Evolutionary conservation across 23 tunicate species (phyloP), one percentile per base, ranked within the genome.

Genomic region (Styela clava): DNA sequence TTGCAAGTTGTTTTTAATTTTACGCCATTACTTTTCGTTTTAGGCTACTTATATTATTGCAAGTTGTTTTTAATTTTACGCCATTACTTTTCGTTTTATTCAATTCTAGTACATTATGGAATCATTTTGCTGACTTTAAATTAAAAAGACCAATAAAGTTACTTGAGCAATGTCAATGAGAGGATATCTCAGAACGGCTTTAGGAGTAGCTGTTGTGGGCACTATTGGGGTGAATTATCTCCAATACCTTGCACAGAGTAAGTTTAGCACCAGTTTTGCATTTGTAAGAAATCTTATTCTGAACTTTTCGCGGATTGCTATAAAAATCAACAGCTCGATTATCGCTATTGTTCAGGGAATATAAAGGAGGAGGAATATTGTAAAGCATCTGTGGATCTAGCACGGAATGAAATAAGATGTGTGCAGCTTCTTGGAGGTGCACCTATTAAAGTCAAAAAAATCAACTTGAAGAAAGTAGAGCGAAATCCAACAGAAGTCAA

Each of bases 381-480:
- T 71, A 79, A 82, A 70, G 30, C 78, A 27, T 89, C 98, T 28
- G 31, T 87, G 2, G 62, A 87, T 37, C 69, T 69, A 0, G 74
- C 84, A 3, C 52, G 67, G 32, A 69, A 84, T 34, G 81, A 88
- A 63, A 25, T 52, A 24, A 62, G 79, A 74, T 91, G 88, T n/a
- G 67, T 74, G 29, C 77, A 85, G 52, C 74, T 93, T 63, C 81
- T 93, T 19, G 98, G 98, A 26, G 98, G 98, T 18, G 71, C 63
- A 29, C 92, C 91, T 2, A 35, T 93, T 3, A 84, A 70, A 51
- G 34, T 88, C 1, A 80, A 84, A 27, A 74, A 69, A 7, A 33
- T 93, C 31, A 82, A 93, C 44, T 62, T 93, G 18, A 63, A 69
- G 29, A 37, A 74, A 69, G 84, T 89, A 2, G 84, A 84, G 52